These are phyloP conservation scores for Athene cunicularia DNA, from an alignment of 2,113 vertebrate genomes.

Conservation along the genomic window DNA sequence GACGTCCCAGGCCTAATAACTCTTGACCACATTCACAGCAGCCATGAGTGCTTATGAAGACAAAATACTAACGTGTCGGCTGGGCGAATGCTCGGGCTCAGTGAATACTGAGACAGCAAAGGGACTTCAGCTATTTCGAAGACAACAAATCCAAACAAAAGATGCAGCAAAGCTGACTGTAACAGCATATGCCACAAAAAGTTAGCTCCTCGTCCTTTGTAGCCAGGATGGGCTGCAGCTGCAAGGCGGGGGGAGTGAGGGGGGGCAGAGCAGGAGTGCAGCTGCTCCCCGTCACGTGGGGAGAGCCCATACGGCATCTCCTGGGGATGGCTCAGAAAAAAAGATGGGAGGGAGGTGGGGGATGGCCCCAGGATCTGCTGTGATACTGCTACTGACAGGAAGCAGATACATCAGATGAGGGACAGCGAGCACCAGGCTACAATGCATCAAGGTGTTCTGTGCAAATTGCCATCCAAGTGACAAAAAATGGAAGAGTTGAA, in stretches of 20 bases:
- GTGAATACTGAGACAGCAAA: conserved; percentile 13
- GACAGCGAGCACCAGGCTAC: not conserved
- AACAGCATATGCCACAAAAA: conserved; percentile 53
- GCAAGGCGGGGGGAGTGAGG: not conserved
- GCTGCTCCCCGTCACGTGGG: conserved; percentile 51
- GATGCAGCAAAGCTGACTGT: conserved; percentile 25
- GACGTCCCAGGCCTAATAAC: not conserved
- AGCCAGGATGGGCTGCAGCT: conserved; percentile 61
- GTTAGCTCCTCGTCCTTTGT: conserved; percentile 45
- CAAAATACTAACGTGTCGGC: not conserved
- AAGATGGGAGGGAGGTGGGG: not conserved
- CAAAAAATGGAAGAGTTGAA: not conserved
- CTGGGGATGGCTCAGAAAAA: not conserved
- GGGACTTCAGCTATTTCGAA: not conserved
- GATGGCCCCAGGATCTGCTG: not conserved
- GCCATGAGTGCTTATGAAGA: not conserved
- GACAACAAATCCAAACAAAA: conserved; percentile 47
- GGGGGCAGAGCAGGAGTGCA: conserved; percentile 30
- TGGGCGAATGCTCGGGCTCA: not conserved
- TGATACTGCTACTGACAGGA: not conserved
- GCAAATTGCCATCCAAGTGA: fast-evolving
- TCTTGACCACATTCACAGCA: not conserved
- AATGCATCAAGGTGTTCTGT: not conserved
- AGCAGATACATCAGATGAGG: not conserved
- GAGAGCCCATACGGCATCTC: conserved; percentile 24